Evolutionary conservation across 2,797 vertebrate species (phyloP).

Genomic region (Syngnathus rostellatus): DNA sequence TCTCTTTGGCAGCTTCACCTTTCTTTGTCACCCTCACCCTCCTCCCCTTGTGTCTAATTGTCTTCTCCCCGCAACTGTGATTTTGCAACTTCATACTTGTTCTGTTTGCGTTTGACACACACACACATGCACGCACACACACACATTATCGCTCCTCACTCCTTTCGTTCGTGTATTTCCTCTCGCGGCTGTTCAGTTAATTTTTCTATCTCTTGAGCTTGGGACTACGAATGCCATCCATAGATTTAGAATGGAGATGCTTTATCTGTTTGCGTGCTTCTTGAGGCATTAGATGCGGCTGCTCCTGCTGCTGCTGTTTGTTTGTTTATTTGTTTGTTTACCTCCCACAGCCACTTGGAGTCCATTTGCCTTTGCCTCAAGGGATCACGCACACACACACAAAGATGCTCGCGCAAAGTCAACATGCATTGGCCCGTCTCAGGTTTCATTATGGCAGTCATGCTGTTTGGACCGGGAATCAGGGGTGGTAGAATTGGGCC

Average conservation of each 20-base stretch:
- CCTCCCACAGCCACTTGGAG: conserved; percentile 57
- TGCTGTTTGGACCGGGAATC: neutral
- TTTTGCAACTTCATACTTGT: conserved; percentile 38
- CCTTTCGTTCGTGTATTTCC: conserved; percentile 20
- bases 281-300: conserved; percentile 33
- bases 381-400: conserved; percentile 29
- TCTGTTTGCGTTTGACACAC: conserved; percentile 36
- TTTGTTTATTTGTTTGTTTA: conserved; percentile 60
- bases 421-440: conserved; percentile 1
- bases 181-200: conserved; percentile 8
- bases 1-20: conserved; percentile 15
- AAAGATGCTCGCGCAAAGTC: neutral
- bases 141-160: conserved; percentile 9
- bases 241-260: conserved; percentile 16
- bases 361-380: conserved; percentile 59
- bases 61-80: conserved; percentile 16
- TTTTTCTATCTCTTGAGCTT: conserved; percentile 11
- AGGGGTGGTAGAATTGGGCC: neutral
- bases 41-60: conserved; percentile 9
- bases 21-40: conserved; percentile 18
- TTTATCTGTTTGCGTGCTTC: neutral
- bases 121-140: conserved; percentile 7
- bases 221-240: conserved; percentile 10
- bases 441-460: conserved; percentile 1
- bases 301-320: conserved; percentile 7